A percentile compares a stretch with the other conserved stretches of the same genome.
Evolutionary conservation across 2,113 vertebrate species (phyloP).

Genomic region (Crotalus helleri): DNA sequence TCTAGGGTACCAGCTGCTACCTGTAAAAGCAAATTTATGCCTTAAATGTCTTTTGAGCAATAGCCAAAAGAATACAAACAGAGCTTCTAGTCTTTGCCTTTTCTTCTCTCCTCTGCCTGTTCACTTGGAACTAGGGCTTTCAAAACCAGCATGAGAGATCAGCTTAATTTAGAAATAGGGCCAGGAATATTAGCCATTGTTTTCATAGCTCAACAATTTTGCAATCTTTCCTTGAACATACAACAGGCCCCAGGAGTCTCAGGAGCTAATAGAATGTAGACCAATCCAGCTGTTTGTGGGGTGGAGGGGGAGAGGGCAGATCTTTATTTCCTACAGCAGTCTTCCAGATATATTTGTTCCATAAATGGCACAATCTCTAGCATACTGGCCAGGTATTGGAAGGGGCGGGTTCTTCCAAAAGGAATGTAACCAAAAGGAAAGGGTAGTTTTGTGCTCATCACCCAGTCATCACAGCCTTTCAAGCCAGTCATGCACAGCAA

Average conservation of each 20-base stretch:
- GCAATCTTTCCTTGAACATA: neutral
- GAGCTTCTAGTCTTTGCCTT: neutral
- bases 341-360: neutral
- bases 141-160: neutral
- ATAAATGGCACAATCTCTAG: neutral
- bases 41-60: neutral
- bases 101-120: neutral
- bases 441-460: neutral
- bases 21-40: constrained; percentile 57
- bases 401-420: neutral
- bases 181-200: neutral
- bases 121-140: neutral
- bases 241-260: neutral
- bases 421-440: neutral
- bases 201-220: neutral
- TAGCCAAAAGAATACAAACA: neutral
- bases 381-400: neutral
- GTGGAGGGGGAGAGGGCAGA: too few relatives aligned
- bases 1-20: constrained; percentile 90
- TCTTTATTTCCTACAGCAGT: neutral
- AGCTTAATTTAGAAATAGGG: neutral
- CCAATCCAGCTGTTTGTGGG: neutral
- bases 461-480: neutral
- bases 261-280: neutral
- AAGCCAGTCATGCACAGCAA: neutral